Percentiles rank a stretch among this genome's conserved stretches.
phyloP scores from a whole-genome alignment of 2,113 vertebrate genomes.

The Sapayoa aenigma region DNA sequence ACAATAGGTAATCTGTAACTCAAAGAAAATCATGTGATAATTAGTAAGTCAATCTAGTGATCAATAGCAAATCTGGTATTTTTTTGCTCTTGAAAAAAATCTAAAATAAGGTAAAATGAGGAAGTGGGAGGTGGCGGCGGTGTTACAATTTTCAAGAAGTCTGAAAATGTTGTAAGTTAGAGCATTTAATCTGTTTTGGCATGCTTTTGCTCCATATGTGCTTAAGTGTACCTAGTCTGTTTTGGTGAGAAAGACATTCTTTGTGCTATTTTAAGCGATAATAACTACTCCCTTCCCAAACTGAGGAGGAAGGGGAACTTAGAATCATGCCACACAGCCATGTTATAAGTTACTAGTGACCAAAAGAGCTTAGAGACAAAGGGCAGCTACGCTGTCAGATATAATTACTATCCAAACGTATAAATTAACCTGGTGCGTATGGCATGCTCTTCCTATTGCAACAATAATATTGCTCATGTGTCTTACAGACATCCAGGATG shows the following conservation, averaged over 20 bases:
- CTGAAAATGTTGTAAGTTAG: neutral
- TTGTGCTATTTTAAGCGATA: neutral
- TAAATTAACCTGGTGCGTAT: fast-evolving
- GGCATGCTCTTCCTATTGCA: neutral
- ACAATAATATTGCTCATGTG: too few relatives aligned
- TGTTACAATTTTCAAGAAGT: neutral
- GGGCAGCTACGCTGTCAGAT: neutral
- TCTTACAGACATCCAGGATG: too few relatives aligned
- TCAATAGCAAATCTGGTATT: neutral
- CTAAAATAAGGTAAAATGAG: neutral
- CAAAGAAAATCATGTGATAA: neutral
- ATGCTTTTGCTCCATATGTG: neutral
- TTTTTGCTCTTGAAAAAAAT: neutral
- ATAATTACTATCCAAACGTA: neutral
- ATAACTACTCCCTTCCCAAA: neutral
- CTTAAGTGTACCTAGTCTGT: neutral
- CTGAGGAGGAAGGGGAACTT: neutral
- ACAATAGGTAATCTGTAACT: neutral
- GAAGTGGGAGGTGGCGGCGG: fast-evolving
- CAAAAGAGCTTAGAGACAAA: neutral
- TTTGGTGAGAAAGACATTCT: neutral
- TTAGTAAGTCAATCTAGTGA: neutral
- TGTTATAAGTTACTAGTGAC: neutral
- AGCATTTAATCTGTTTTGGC: neutral
- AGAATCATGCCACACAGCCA: neutral